Evolutionary conservation across 2,797 vertebrate species (phyloP), one percentile per base, ranked within the genome.

Genomic region (Muscicapa comitata): DNA sequence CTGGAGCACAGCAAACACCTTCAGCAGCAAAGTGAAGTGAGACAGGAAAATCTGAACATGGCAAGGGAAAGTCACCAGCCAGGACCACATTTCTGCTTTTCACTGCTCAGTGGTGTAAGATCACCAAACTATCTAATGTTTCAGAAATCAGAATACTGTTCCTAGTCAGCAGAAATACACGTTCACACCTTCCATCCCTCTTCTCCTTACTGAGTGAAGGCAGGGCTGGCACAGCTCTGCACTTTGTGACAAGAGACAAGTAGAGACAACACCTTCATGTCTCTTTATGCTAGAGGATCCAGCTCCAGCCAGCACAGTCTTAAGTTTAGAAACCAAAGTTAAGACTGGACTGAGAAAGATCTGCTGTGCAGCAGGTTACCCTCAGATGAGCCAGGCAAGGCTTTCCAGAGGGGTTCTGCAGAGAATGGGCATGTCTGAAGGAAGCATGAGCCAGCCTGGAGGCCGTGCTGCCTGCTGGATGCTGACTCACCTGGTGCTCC

Each of bases 381-480:
- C 65, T 51, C 2, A 1, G 31, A 24, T 5, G 47, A 62, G 48
- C 37, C 51, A 76, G 35, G 1, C 1, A 73, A 50, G 48, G 35
- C 62, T 70, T 26, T 57, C 26, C 59, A 14, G 47, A 2, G 6
- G 25, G 20, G 33, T 2, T 18, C 74, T 61, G 7, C 19, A 45
- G 23, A 51, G 28, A 47, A 42, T 0, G 12, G 17, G 21, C 13
- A 13, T 0, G 5, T 55, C 40, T 48, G 3, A 21, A 63, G 1
- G 4, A 7, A 4, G 53, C 11, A 2, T 0, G 3, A 55, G 67
- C 67, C 5, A 5, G 72, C 72, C 29, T 9, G 54, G 42, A 38
- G 86, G 59, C 57, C 0, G 1, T 2, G 16, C 13, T 75, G 75
- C 79, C 71, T 61, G 55, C 65, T 15, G 55, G 50, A 35, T n/a